These are phyloP conservation scores for Drosophila santomea DNA, from an alignment of 1,140 invertebrate genomes.

Conservation along the genomic window DNA sequence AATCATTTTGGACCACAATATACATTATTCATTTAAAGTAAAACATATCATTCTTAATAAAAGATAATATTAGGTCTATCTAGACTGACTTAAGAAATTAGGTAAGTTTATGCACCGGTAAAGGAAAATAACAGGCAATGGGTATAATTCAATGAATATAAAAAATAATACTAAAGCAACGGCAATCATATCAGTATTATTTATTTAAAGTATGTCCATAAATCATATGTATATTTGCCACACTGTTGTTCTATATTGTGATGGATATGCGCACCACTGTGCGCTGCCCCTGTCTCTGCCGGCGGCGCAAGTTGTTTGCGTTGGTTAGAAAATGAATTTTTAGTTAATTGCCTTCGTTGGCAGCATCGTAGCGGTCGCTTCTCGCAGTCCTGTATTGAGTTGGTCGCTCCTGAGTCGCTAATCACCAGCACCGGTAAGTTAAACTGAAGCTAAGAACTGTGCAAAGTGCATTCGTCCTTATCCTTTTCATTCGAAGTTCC, in stretches of 20 bases:
- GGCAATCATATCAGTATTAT: too few relatives aligned
- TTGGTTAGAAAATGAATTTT: background rate
- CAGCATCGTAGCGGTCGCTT: conserved; percentile 42
- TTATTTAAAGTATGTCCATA: too few relatives aligned
- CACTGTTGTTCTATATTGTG: too few relatives aligned
- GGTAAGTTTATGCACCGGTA: too few relatives aligned
- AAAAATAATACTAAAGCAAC: too few relatives aligned
- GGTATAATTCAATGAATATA: too few relatives aligned
- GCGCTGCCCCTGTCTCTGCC: conserved; percentile 16
- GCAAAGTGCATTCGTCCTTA: background rate
- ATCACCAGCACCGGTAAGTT: conserved; percentile 19
- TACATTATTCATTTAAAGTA: too few relatives aligned
- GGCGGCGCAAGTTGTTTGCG: background rate
- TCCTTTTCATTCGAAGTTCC: background rate
- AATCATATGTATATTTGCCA: too few relatives aligned
- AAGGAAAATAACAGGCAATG: too few relatives aligned
- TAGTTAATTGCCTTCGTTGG: conserved; percentile 27
- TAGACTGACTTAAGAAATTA: too few relatives aligned
- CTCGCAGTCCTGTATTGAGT: conserved; percentile 2
- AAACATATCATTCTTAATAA: too few relatives aligned
- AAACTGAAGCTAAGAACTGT: background rate
- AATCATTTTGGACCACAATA: background rate
- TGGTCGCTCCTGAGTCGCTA: conserved; percentile 1
- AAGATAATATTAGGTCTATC: too few relatives aligned
- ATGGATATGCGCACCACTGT: background rate